Conservation (phyloP, 1,140 invertebrate species). For the Mizuhopecten yessoensis region DNA sequence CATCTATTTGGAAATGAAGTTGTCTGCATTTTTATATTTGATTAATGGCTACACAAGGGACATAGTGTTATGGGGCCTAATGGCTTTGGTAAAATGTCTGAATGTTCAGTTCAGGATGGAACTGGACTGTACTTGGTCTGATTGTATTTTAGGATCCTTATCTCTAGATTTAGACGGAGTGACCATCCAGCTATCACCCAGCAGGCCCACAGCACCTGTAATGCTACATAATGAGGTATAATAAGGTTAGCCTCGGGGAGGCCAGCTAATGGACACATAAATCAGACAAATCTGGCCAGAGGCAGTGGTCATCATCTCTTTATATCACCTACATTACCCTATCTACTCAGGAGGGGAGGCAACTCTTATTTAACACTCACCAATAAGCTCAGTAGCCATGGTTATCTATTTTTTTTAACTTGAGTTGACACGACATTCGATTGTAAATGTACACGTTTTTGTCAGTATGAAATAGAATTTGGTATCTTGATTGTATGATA, state of each 20-base stretch:
- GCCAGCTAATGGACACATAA: slow-evolving; percentile 25
- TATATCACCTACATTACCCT: background rate
- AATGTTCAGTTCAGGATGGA: too few relatives aligned
- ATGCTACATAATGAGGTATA: background rate
- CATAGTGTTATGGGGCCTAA: too few relatives aligned
- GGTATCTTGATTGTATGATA: too few relatives aligned
- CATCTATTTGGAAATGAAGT: too few relatives aligned
- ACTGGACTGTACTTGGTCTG: too few relatives aligned
- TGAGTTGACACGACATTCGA: too few relatives aligned
- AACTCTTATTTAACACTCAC: background rate
- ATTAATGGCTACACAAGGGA: too few relatives aligned
- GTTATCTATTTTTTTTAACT: too few relatives aligned
- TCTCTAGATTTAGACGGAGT: background rate
- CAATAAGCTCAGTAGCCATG: background rate
- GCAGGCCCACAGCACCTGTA: background rate
- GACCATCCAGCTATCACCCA: background rate
- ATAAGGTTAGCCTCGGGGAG: background rate
- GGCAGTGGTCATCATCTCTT: slow-evolving; percentile 23
- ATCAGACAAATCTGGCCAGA: background rate
- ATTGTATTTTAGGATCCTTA: background rate
- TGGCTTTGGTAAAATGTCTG: too few relatives aligned
- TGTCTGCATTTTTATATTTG: too few relatives aligned
- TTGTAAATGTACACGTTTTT: too few relatives aligned
- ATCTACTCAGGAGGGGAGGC: background rate
- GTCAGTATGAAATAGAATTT: too few relatives aligned